Evolutionary conservation across 2,888 invertebrate genomes (phyloP).

Genomic region (Macrophya alboannulata): DNA sequence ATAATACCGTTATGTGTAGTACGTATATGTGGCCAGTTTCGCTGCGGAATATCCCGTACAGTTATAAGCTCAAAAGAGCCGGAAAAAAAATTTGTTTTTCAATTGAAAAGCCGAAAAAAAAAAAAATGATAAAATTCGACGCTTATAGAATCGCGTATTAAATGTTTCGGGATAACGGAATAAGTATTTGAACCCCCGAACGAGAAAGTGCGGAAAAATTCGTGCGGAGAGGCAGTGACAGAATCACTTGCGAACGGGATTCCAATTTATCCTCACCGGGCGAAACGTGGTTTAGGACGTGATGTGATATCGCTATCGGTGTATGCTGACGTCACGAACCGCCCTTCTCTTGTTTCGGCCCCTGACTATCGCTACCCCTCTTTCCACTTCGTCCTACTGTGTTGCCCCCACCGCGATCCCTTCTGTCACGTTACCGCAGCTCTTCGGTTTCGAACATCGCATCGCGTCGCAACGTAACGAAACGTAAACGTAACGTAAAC

Average conservation of each 20-base stretch:
- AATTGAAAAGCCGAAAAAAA: background rate
- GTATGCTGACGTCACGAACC: constrained; percentile 61
- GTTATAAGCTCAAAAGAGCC: background rate
- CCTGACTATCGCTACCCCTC: constrained; percentile 28
- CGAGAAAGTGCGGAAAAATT: constrained; percentile 1
- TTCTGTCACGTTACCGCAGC: constrained; percentile 41
- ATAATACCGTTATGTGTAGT: constrained; percentile 29
- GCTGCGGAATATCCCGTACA: background rate
- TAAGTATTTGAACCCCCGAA: background rate
- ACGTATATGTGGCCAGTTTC: background rate
- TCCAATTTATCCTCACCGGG: constrained; percentile 25
- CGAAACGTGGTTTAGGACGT: constrained; percentile 48
- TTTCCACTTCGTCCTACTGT: constrained; percentile 13
- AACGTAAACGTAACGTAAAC: constrained; percentile 26
- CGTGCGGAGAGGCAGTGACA: background rate
- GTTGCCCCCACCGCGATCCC: constrained; percentile 34
- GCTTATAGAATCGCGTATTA: background rate
- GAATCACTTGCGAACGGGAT: constrained; percentile 35
- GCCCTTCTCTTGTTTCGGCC: constrained; percentile 61
- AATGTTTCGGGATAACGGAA: constrained; percentile 1
- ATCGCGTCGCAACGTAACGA: background rate
- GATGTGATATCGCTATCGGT: constrained; percentile 57
- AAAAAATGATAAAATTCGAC: background rate
- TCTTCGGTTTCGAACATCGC: constrained; percentile 31
- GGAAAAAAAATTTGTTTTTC: too few relatives aligned